Conservation (phyloP, 2,888 invertebrate species). For the Pammene aurita region DNA sequence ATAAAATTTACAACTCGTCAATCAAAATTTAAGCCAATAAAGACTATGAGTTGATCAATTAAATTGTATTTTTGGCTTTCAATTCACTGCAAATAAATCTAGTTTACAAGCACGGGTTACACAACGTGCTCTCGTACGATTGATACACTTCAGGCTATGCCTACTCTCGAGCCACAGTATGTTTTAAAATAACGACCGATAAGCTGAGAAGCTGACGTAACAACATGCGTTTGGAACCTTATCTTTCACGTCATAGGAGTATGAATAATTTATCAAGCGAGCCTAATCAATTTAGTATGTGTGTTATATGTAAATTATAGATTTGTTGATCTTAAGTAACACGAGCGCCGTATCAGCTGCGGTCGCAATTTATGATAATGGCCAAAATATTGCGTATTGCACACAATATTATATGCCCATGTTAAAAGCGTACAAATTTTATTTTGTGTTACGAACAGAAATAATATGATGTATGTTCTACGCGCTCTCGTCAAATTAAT, state of each 20-base stretch:
- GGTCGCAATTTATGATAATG: neutral
- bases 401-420: too few relatives aligned
- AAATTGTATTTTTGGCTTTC: too few relatives aligned
- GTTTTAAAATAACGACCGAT: conserved; percentile 11
- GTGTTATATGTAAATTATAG: neutral
- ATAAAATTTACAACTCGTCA: too few relatives aligned
- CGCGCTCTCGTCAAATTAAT: too few relatives aligned
- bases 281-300: conserved; percentile 23
- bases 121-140: neutral
- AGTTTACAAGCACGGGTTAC: too few relatives aligned
- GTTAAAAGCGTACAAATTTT: too few relatives aligned
- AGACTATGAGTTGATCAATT: too few relatives aligned
- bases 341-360: conserved; percentile 21
- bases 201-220: conserved; percentile 20
- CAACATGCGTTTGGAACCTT: conserved; percentile 14
- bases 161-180: neutral
- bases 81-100: too few relatives aligned
- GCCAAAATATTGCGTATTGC: too few relatives aligned
- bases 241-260: conserved; percentile 29
- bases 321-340: conserved; percentile 18
- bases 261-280: conserved; percentile 30
- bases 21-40: too few relatives aligned
- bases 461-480: too few relatives aligned
- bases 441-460: too few relatives aligned
- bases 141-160: neutral